A percentile compares a stretch with the other conserved stretches of the same genome.
These are phyloP conservation scores for Aphelenchoides besseyi DNA, from an alignment of 1,140 invertebrate species.

Conservation along the genomic window DNA sequence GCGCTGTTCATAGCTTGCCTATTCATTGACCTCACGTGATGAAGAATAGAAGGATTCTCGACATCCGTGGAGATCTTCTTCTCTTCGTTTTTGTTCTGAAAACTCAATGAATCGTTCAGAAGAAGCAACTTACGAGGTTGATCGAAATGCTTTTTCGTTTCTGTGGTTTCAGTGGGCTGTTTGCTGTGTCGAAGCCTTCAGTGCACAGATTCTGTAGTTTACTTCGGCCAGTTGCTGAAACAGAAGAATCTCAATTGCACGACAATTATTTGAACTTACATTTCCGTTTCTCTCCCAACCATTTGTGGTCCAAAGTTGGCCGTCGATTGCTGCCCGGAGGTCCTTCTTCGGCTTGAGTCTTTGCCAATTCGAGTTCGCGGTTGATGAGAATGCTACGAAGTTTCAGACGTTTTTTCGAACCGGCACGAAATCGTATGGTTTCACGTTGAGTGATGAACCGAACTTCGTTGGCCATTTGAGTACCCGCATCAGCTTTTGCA, in stretches of 20 bases:
- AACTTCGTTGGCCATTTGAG: too few species aligned
- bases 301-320: too few species aligned
- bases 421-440: too few species aligned
- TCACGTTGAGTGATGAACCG: neutral
- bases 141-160: neutral
- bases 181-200: neutral
- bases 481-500: too few species aligned
- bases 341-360: too few species aligned
- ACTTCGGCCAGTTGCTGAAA: neutral
- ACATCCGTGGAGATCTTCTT: neutral
- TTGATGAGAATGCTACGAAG: too few species aligned
- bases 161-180: neutral
- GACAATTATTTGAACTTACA: neutral
- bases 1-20: neutral
- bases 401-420: too few species aligned
- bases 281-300: neutral
- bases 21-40: neutral
- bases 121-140: neutral
- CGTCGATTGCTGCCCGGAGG: too few species aligned
- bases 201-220: neutral
- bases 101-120: neutral
- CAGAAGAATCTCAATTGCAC: neutral
- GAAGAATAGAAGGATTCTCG: neutral
- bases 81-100: conserved; percentile 1
- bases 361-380: neutral